Evolutionary conservation across 2,113 vertebrate species (phyloP).

Genomic region (Danio rerio): DNA sequence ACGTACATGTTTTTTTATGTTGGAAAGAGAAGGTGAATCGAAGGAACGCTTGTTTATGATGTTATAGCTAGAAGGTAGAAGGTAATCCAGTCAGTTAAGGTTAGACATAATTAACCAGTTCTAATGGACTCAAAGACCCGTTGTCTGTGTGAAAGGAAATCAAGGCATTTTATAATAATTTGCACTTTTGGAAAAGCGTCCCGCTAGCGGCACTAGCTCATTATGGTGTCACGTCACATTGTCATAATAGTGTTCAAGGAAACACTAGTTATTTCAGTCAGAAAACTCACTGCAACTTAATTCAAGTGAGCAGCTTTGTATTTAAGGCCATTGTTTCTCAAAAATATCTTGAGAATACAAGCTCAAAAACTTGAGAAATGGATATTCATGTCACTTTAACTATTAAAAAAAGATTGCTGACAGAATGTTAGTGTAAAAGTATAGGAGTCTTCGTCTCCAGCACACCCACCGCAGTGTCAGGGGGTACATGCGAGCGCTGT

Average conservation of each 20-base stretch:
- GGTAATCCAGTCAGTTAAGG: conserved; percentile 12
- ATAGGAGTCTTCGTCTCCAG: conserved; percentile 11
- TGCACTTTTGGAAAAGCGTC: neutral
- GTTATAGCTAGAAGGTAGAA: conserved; percentile 31
- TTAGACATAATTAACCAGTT: conserved; percentile 16
- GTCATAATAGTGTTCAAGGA: neutral
- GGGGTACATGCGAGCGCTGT: neutral
- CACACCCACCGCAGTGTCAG: conserved; percentile 9
- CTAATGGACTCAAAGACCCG: conserved; percentile 14
- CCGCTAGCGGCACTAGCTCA: neutral
- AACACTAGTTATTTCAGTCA: conserved; percentile 5
- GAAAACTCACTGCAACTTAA: conserved; percentile 14
- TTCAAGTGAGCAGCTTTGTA: conserved; percentile 27
- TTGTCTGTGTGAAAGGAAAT: conserved; percentile 1
- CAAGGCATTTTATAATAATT: conserved; percentile 32
- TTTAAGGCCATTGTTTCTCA: conserved; percentile 9
- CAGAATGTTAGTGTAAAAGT: conserved; percentile 24
- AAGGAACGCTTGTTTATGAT: conserved; percentile 35
- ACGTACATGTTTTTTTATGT: conserved; percentile 54
- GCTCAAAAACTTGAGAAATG: neutral
- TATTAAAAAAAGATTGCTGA: conserved; percentile 17
- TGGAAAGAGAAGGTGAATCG: conserved; percentile 55
- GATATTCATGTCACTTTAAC: neutral
- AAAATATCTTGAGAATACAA: conserved; percentile 4
- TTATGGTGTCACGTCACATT: conserved; percentile 10